Percentiles rank a stretch among this genome's conserved stretches.
Conservation (phyloP, 2,888 invertebrate species). For the Rhynchonema sp. region DNA sequence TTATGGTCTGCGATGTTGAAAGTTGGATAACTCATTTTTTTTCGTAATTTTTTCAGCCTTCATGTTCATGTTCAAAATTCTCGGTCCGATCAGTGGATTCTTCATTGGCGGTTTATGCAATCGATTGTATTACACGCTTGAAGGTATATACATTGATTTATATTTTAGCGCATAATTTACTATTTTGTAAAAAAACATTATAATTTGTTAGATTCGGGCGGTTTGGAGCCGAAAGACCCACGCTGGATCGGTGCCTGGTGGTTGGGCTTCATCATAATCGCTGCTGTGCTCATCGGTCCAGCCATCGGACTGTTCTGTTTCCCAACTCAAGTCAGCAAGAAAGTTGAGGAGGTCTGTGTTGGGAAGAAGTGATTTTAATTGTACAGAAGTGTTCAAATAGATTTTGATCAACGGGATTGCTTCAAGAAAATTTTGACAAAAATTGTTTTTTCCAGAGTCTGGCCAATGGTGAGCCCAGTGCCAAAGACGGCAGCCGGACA, state of each 20-base stretch:
- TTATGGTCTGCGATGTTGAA: no score
- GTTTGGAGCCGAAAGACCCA: slow-evolving; percentile 28
- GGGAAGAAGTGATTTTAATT: no score
- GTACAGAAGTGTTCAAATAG: no score
- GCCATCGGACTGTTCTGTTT: slow-evolving; percentile 28
- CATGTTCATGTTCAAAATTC: slow-evolving; percentile 26
- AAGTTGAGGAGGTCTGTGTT: background rate
- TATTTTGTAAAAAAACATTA: no score
- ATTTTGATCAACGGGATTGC: background rate
- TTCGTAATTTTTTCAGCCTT: slow-evolving; percentile 24
- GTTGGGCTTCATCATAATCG: slow-evolving; percentile 30
- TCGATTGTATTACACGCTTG: slow-evolving; percentile 21
- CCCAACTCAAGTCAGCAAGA: slow-evolving; percentile 11
- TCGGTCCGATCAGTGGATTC: slow-evolving; percentile 25
- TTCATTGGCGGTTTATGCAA: slow-evolving; percentile 22
- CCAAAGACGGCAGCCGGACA: background rate
- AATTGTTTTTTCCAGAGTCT: background rate
- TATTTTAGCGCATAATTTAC: no score
- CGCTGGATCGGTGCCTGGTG: slow-evolving; percentile 36
- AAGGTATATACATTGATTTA: slow-evolving; percentile 10
- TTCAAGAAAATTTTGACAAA: background rate
- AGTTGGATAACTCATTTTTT: no score
- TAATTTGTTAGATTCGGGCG: slow-evolving; percentile 26
- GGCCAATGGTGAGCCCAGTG: background rate
- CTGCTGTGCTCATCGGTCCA: slow-evolving; percentile 18